These are phyloP conservation scores for Delphinus delphis DNA, from an alignment of 2,113 vertebrate species.

Conservation along the genomic window DNA sequence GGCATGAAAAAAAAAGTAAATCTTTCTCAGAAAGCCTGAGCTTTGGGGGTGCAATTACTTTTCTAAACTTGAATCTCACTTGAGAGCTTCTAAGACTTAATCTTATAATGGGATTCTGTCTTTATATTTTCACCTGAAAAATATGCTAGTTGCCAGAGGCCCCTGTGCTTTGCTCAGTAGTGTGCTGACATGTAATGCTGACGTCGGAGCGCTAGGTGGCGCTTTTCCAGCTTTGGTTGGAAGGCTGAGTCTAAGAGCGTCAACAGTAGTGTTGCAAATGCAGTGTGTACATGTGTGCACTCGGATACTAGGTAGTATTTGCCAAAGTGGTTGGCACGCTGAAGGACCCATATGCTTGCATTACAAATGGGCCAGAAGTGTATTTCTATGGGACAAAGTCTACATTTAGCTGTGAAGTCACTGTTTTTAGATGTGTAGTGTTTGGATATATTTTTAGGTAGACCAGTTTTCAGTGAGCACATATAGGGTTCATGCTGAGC, in stretches of 20 bases:
- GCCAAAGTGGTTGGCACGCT: neutral
- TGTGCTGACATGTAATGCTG: neutral
- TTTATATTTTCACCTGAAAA: neutral
- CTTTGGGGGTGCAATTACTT: neutral
- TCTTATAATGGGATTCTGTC: neutral
- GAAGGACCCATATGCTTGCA: neutral
- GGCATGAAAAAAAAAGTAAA: neutral
- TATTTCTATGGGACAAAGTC: neutral
- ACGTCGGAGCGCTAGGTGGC: neutral
- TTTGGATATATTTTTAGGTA: constrained; percentile 23
- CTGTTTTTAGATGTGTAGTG: neutral
- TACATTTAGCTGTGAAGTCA: neutral
- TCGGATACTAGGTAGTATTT: neutral
- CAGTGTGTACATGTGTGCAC: neutral
- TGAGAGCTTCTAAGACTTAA: neutral
- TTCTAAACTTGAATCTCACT: neutral
- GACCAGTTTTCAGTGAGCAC: neutral
- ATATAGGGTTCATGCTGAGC: neutral
- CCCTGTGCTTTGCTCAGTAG: neutral
- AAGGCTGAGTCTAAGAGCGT: neutral
- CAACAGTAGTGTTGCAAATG: neutral
- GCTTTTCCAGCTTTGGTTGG: neutral
- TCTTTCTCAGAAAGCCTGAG: neutral
- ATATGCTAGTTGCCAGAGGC: neutral
- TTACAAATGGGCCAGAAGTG: neutral